A percentile compares a stretch with the other conserved stretches of the same genome.
Conservation (phyloP, 2,888 invertebrate species). For the Yponomeuta sedellus region DNA sequence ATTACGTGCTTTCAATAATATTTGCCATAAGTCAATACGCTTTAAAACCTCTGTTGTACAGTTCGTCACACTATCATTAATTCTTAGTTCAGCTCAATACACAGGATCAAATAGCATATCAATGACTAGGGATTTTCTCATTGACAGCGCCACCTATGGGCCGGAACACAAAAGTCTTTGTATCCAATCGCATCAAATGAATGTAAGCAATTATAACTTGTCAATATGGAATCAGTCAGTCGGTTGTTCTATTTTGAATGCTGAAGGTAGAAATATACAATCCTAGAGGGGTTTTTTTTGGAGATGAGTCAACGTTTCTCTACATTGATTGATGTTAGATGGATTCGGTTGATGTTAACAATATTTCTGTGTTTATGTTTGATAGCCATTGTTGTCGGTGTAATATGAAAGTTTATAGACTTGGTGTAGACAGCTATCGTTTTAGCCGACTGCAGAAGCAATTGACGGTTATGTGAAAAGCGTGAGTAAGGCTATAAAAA, state of each 20-base stretch:
- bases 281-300: background rate
- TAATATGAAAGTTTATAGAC: too few relatives aligned
- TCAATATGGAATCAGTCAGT: slow-evolving; percentile 37
- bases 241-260: background rate
- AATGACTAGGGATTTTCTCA: slow-evolving; percentile 7
- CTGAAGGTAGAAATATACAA: background rate
- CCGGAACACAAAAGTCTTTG: slow-evolving; percentile 18
- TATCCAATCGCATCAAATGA: slow-evolving; percentile 22
- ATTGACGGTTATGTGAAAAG: too few relatives aligned
- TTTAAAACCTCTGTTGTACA: background rate
- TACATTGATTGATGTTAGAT: background rate
- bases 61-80: background rate
- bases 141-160: slow-evolving; percentile 15
- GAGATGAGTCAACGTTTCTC: background rate
- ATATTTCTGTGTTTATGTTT: background rate
- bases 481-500: too few relatives aligned
- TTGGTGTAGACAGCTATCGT: too few relatives aligned
- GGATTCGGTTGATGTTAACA: background rate
- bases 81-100: background rate
- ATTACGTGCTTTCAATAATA: background rate
- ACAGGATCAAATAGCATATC: background rate
- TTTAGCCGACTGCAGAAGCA: too few relatives aligned
- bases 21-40: background rate
- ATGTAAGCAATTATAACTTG: slow-evolving; percentile 46
- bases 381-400: background rate